Percentiles rank a stretch among this genome's conserved stretches.
These are phyloP conservation scores for Caradrina clavipalpis DNA, from an alignment of 2,888 invertebrate species.

Conservation along the genomic window DNA sequence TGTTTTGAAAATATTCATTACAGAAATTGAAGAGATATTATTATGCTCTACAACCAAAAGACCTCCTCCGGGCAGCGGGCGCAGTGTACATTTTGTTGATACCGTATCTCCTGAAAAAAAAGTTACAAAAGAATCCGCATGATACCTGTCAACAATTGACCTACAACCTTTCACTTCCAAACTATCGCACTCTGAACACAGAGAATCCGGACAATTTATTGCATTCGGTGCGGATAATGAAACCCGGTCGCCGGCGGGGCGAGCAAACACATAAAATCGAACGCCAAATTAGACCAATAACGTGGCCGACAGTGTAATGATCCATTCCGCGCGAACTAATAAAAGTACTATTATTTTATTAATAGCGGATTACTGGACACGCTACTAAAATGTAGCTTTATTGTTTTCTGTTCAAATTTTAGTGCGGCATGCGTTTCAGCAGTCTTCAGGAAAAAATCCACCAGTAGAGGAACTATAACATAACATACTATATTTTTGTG, in stretches of 20 bases:
- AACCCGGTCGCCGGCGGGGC: conserved; percentile 77
- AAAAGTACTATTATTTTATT: conserved; percentile 68
- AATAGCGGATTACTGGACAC: conserved; percentile 55
- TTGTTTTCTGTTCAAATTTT: conserved; percentile 15
- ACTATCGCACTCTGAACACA: conserved; percentile 57
- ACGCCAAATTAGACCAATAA: conserved; percentile 82
- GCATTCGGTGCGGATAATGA: conserved; percentile 80
- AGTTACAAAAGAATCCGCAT: not conserved
- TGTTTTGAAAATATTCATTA: not conserved
- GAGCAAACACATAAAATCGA: conserved; percentile 81
- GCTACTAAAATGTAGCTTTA: conserved; percentile 65
- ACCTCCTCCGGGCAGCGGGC: no score
- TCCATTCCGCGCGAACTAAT: conserved; percentile 67
- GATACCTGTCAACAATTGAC: not conserved
- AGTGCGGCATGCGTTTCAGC: not conserved
- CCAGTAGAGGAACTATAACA: no score
- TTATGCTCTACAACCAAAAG: not conserved
- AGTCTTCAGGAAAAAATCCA: not conserved
- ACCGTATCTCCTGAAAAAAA: not conserved
- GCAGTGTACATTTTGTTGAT: no score
- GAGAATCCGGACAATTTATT: conserved; percentile 74
- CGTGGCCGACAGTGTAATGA: conserved; percentile 76
- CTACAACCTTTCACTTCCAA: conserved; percentile 40
- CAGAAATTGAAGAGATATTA: not conserved
- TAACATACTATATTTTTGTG: no score